These are phyloP conservation scores for Spinus olivaceus DNA, from an alignment of 2,797 vertebrate species.

Conservation along the genomic window DNA sequence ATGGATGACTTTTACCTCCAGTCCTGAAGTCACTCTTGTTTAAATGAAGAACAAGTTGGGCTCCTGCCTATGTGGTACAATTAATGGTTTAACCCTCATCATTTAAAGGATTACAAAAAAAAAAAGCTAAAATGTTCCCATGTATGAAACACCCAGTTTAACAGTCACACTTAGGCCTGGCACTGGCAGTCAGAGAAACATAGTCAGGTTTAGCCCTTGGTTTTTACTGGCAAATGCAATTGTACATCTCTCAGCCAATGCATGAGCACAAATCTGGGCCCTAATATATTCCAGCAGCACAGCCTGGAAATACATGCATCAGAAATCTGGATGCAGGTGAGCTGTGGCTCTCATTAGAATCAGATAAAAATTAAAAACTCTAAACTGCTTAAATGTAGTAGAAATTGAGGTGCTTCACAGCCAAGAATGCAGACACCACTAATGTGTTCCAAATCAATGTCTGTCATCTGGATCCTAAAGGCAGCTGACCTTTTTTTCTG, in stretches of 20 bases:
- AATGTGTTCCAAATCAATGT: not conserved
- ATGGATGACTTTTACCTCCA: not conserved
- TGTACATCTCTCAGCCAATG: not conserved
- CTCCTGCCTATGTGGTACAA: not conserved
- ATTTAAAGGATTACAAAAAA: not conserved
- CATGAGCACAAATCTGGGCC: not conserved
- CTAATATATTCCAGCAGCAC: not conserved
- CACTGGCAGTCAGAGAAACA: not conserved
- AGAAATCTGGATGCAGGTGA: slow-evolving; percentile 28
- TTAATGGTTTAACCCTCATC: not conserved
- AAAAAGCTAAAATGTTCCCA: not conserved
- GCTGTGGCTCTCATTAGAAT: not conserved
- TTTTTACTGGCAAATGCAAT: not conserved
- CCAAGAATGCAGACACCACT: not conserved
- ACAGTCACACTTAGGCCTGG: not conserved
- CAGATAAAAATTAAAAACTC: not conserved
- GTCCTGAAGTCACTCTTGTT: not conserved
- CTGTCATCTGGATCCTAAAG: not conserved
- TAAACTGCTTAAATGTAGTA: not conserved
- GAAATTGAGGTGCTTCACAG: not conserved
- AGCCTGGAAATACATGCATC: not conserved
- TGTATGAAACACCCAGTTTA: not conserved
- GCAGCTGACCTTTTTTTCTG: not conserved
- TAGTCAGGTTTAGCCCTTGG: not conserved
- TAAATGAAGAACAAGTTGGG: not conserved